Percentiles rank a stretch among this genome's conserved stretches.
Conservation (phyloP, 2,113 vertebrate genomes). For the Micronycteris hirsuta region DNA sequence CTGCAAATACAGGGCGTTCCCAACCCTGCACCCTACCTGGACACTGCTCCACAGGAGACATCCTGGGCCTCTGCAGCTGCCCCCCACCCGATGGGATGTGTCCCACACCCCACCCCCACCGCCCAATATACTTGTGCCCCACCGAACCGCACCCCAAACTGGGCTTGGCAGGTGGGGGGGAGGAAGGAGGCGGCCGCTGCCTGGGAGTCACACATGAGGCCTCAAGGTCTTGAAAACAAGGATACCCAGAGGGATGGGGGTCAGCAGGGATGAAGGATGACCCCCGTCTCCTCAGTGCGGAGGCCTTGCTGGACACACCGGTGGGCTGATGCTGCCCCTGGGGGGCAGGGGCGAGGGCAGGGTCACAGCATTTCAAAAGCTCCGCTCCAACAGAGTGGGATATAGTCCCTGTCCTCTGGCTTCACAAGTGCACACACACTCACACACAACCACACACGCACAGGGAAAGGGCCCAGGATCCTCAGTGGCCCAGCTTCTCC, state of each 20-base stretch:
- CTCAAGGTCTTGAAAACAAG: not conserved
- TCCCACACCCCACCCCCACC: no score
- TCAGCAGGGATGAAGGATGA: not conserved
- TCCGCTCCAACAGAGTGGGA: not conserved
- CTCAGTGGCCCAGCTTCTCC: not conserved
- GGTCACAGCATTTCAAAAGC: not conserved
- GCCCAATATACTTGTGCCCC: not conserved
- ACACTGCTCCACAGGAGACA: not conserved
- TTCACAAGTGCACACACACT: not conserved
- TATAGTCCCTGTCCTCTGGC: not conserved
- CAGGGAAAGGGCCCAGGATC: not conserved
- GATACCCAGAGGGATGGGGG: not conserved
- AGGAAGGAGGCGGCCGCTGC: not conserved
- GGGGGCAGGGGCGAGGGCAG: no score
- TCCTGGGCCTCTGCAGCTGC: not conserved
- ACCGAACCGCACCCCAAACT: not conserved
- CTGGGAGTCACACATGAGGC: not conserved
- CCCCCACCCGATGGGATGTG: not conserved
- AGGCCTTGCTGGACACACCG: not conserved
- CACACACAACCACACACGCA: not conserved
- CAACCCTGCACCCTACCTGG: rapidly evolving
- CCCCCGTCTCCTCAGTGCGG: not conserved
- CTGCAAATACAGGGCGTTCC: not conserved
- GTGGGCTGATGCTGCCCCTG: no score
- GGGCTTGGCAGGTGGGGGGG: not conserved